These are phyloP conservation scores for Drosophila pachea DNA, from an alignment of 1,140 invertebrate genomes.

Conservation along the genomic window DNA sequence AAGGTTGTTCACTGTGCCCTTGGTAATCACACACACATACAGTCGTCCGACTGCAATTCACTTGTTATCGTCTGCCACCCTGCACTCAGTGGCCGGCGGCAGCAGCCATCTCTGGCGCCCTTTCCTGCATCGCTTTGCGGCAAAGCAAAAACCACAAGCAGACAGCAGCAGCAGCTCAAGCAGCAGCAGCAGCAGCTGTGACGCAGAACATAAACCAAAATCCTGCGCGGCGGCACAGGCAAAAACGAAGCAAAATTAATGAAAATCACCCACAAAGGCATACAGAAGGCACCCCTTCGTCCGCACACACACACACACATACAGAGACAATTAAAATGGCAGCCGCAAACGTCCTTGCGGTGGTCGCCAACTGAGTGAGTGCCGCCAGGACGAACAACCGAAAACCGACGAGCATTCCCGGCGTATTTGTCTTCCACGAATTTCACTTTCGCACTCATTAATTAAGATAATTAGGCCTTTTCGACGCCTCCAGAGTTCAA, in stretches of 20 bases:
- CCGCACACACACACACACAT: constrained; percentile 24
- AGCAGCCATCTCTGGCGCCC: constrained; percentile 53
- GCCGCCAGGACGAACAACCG: constrained; percentile 33
- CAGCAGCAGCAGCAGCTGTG: background rate
- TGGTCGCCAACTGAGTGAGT: constrained; percentile 50
- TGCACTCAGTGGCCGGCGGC: constrained; percentile 54
- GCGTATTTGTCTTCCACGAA: constrained; percentile 75
- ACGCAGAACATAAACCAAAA: constrained; percentile 66
- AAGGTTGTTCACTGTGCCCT: too few species aligned
- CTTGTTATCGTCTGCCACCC: constrained; percentile 10
- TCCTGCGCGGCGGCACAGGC: constrained; percentile 60
- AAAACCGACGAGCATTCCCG: constrained; percentile 30
- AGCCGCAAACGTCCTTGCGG: constrained; percentile 72
- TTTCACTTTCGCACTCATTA: constrained; percentile 75
- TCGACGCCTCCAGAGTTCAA: constrained; percentile 75
- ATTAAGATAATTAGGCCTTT: constrained; percentile 78
- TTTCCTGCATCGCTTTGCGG: constrained; percentile 66
- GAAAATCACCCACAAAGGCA: constrained; percentile 62
- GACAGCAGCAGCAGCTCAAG: constrained; percentile 34
- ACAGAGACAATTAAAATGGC: constrained; percentile 72
- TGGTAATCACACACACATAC: too few species aligned
- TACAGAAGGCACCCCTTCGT: background rate
- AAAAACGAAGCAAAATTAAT: constrained; percentile 75
- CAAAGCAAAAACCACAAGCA: constrained; percentile 62
- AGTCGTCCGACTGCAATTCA: background rate